Evolutionary conservation across 2,888 invertebrate species (phyloP), one percentile per base, ranked within the genome.

Genomic region (Timandra comae): DNA sequence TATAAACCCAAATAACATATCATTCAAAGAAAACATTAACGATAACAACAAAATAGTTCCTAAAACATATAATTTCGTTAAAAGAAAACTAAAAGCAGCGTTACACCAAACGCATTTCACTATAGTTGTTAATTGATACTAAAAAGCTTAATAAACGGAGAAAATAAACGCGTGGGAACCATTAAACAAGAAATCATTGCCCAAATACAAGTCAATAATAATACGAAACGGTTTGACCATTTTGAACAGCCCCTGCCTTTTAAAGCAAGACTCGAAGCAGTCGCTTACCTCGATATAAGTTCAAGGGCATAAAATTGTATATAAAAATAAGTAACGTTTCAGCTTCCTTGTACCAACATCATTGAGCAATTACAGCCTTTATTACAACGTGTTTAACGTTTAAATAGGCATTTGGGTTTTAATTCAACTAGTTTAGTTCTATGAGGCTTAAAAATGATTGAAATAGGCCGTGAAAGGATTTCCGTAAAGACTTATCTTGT

Each of bases 221-320:
- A 55, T 48, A 41, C 52, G 43, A 33, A 41, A 38, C 45, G 51
- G 47, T 57, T 52, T 55, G 52, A 54, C 52, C 48, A 43, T 58
- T 52, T 53, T 59, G 54, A 61, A 56, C 56, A 56, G 59, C 56
- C 56, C 55, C 51, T 56, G 43, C 63, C 66, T 48, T 67, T 64
- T 68, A 61, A 45, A 64, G 69, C 52, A 44, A 50, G 54, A 60
- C 65, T 56, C 44, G 60, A 55, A 47, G 55, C 46, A 48, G 55
- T 63, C 65, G 61, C 63, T 62, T 59, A 58, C 63, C 67, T 69
- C 61, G 50, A 62, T 56, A 56, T 63, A 77, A 79, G 79, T 79
- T 80, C 80, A 79, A 75, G 79, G 79, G 52, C 71, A 63, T 46
- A 47, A 50, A 68, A 66, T 63, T 65, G 63, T 70, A 69, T 71